Percentiles rank a stretch among this genome's conserved stretches.
Conservation (phyloP, 2,113 vertebrate genomes). For the Engraulis encrasicolus region DNA sequence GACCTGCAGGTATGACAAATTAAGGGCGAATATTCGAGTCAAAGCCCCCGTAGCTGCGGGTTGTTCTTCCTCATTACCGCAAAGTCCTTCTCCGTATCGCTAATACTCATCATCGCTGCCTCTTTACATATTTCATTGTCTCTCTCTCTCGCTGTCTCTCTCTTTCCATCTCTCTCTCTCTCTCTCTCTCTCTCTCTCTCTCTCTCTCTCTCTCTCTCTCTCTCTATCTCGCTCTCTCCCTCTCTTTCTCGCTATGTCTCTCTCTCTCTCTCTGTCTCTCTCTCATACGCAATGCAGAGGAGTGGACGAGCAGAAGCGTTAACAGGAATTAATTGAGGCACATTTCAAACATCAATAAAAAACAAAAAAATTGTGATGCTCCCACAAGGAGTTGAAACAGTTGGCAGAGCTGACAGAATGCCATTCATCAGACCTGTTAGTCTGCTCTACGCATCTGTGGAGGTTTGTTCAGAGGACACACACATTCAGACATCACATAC, state of each 20-base stretch:
- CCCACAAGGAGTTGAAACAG: constrained; percentile 52
- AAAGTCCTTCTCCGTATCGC: not conserved
- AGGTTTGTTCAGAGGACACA: constrained; percentile 27
- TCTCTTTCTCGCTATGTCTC: too few relatives aligned
- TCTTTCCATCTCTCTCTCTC: too few relatives aligned
- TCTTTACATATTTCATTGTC: constrained; percentile 13
- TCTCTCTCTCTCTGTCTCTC: too few relatives aligned
- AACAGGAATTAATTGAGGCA: constrained; percentile 38
- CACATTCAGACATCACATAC: constrained; percentile 21
- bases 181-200: too few relatives aligned
- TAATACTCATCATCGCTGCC: not conserved
- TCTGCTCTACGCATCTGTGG: too few relatives aligned
- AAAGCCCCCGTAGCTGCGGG: not conserved
- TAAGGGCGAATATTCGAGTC: not conserved
- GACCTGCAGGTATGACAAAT: not conserved
- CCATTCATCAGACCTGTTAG: constrained; percentile 56
- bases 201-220: too few relatives aligned
- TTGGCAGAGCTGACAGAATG: constrained; percentile 51
- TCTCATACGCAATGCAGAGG: not conserved
- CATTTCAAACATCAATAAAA: constrained; percentile 48
- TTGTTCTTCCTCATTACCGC: not conserved
- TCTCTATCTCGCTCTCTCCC: too few relatives aligned
- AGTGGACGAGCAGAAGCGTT: constrained; percentile 20
- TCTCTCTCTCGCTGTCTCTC: too few relatives aligned
- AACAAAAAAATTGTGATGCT: constrained; percentile 22